Evolutionary conservation across 2,797 vertebrate genomes (phyloP), one percentile per base, ranked within the genome.

Genomic region (Tolypeutes matacus): DNA sequence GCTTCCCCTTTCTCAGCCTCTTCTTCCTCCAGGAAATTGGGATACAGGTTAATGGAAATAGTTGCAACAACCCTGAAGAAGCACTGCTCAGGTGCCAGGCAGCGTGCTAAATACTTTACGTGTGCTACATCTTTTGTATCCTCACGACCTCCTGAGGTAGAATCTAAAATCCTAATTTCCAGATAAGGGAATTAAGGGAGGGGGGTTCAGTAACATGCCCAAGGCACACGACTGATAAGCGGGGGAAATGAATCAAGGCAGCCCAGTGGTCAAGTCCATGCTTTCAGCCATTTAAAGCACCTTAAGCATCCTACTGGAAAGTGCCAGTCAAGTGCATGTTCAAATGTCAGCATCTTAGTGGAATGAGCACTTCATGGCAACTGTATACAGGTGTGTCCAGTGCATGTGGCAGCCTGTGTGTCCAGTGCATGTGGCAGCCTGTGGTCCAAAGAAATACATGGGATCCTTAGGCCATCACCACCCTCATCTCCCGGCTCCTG

Each of bases 301-400:
- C 18, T 18, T n/a, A 10, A 36, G 23, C 10, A 34, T 18, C 69
- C 56, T 76, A 60, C 49, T 39, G 3, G 12, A 20, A 75, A 29
- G n/a, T 17, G n/a, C 75, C 60, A 77, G 53, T 29, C 15, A 51
- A 65, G 27, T 14, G 46, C 75, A 14, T 0, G 0, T 6, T 4
- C 78, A 60, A 21, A 39, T 1, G 21, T n/a, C 5, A 51, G 58
- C n/a, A 73, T 78, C 80, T 51, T 25, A 34, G 83, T 34, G 58
- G 67, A 29, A 53, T 91, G 80, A 69, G 60, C 49, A 20, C 76
- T 42, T 36, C 6, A 15, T 18, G 31, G n/a, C 39, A 39, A 4
- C 39, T 39, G 39, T 39, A 7, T 39, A 39, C 39, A 39, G 39
- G 39, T 39, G 39, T 39, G 20, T 51, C 91, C 65, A 2, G 70